These are phyloP conservation scores for Oligia strigilis DNA, from an alignment of 2,888 invertebrate genomes.

Conservation along the genomic window DNA sequence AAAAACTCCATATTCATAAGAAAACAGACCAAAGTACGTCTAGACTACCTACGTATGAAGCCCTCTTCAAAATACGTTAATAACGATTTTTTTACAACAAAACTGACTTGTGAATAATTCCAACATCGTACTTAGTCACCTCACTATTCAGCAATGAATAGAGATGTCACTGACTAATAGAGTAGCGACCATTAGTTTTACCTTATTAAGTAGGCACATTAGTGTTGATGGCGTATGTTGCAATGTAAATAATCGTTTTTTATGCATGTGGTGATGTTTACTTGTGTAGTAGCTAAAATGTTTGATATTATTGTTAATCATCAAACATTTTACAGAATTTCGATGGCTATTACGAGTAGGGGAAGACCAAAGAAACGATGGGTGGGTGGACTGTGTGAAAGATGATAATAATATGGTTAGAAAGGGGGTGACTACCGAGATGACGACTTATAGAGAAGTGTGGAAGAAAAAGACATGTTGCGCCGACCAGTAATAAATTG, in stretches of 20 bases:
- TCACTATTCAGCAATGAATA: slow-evolving; percentile 26
- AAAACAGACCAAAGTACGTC: not conserved
- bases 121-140: not conserved
- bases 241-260: slow-evolving; percentile 23
- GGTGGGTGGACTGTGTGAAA: too few species aligned
- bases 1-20: not conserved
- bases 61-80: slow-evolving; percentile 17
- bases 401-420: too few species aligned
- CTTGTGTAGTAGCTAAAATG: not conserved
- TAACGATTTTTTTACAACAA: slow-evolving; percentile 8
- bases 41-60: not conserved
- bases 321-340: too few species aligned
- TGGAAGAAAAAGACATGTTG: too few species aligned
- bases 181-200: slow-evolving; percentile 31
- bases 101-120: slow-evolving; percentile 7
- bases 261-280: slow-evolving; percentile 24
- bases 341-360: too few species aligned
- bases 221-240: slow-evolving; percentile 41
- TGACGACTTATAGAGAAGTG: too few species aligned
- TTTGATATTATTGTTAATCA: slow-evolving; percentile 6
- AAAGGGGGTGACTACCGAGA: too few species aligned
- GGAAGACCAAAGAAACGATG: too few species aligned
- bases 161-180: slow-evolving; percentile 33
- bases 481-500: too few species aligned
- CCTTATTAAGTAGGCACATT: slow-evolving; percentile 33